These are phyloP conservation scores for Drosophila kambysellisi DNA, from an alignment of 2,888 invertebrate genomes.

Conservation along the genomic window DNA sequence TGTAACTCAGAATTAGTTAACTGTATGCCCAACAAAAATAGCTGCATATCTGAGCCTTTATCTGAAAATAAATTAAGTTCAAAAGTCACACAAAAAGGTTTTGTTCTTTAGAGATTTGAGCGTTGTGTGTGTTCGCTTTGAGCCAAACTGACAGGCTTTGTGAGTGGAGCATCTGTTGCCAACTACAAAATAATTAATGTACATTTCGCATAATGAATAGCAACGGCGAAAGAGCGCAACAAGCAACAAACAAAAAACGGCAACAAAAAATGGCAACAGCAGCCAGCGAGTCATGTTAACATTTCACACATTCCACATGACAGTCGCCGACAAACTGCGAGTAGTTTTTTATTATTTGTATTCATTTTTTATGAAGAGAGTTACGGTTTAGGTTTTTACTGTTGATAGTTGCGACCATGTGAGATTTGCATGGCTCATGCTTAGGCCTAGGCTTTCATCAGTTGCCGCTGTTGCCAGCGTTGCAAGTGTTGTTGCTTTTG, in stretches of 20 bases:
- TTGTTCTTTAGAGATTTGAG: constrained; percentile 12
- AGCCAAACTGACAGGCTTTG: constrained; percentile 48
- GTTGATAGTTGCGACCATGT: constrained; percentile 34
- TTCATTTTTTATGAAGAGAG: constrained; percentile 44
- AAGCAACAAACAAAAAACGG: constrained; percentile 15
- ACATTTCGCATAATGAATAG: constrained; percentile 77
- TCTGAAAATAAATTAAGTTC: background rate
- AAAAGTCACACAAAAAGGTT: constrained; percentile 1
- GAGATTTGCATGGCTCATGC: constrained; percentile 56
- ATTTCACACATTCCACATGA: constrained; percentile 79
- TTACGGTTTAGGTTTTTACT: constrained; percentile 18
- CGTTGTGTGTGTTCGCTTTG: constrained; percentile 14
- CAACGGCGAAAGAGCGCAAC: constrained; percentile 52
- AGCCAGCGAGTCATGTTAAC: constrained; percentile 53
- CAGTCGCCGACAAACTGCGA: constrained; percentile 34
- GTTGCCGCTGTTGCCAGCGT: constrained; percentile 10
- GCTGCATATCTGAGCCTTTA: background rate
- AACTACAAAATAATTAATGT: constrained; percentile 76
- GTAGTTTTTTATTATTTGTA: background rate
- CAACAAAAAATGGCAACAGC: constrained; percentile 24
- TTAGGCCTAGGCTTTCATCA: constrained; percentile 60
- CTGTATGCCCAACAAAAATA: background rate
- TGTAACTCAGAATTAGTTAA: background rate
- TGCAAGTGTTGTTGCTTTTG: constrained; percentile 18
- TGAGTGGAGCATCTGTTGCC: constrained; percentile 44